These are phyloP conservation scores for Lophius americanus DNA, from an alignment of 2,797 vertebrate species.

Conservation along the genomic window DNA sequence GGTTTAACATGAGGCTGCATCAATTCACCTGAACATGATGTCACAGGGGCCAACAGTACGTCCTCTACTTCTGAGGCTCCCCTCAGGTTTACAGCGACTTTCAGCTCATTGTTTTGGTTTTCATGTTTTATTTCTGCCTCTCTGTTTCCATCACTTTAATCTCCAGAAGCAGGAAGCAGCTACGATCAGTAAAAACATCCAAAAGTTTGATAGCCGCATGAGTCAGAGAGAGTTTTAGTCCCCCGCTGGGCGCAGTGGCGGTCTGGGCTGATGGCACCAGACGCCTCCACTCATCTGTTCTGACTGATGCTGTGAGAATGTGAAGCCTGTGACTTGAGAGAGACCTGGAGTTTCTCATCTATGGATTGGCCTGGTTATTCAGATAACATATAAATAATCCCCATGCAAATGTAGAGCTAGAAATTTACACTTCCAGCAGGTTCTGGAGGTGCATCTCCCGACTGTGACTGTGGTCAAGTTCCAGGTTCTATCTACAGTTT, in stretches of 20 bases:
- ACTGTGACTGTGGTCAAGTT: background rate
- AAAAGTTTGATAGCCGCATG: background rate
- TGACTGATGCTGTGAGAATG: slow-evolving; percentile 22
- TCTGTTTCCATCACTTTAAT: background rate
- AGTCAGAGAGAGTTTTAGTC: slow-evolving; percentile 7
- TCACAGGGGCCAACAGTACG: too few relatives aligned
- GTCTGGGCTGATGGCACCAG: slow-evolving; percentile 16
- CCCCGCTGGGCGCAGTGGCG: slow-evolving; percentile 12
- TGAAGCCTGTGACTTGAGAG: slow-evolving; percentile 24
- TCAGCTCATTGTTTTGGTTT: slow-evolving; percentile 12
- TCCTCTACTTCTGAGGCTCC: background rate
- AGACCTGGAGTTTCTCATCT: slow-evolving; percentile 15
- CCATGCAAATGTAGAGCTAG: background rate
- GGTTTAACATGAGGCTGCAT: background rate
- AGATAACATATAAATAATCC: slow-evolving; percentile 6
- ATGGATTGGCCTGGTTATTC: background rate
- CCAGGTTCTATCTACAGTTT: too few relatives aligned
- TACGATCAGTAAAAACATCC: too few relatives aligned
- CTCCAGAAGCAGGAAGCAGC: background rate
- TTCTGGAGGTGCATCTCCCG: background rate
- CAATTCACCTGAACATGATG: background rate
- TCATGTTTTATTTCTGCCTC: background rate
- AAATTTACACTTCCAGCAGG: background rate
- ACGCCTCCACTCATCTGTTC: slow-evolving; percentile 9
- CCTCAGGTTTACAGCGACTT: background rate